Base-by-base conservation (phyloP, 2,888 invertebrate species). In the Tryphoninae sp. region DNA sequence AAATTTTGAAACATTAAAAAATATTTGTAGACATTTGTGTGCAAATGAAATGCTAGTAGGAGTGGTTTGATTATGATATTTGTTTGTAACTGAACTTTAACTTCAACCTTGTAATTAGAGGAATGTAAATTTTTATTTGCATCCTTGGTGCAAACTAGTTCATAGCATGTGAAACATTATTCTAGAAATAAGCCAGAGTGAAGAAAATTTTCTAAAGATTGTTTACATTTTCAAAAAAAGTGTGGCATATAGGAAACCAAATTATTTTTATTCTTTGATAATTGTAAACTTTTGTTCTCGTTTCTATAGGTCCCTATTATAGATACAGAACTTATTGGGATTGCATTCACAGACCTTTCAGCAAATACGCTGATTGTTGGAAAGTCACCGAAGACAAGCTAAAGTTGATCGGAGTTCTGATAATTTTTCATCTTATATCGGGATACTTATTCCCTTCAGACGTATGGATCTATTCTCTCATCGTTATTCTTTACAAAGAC, bases 311-410 rank as follows among this genome's bases (percentile, higher is more conserved):
- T 78, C 99, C 99, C 0, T 99, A 98, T 91, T 98, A 96, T 92
- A 95, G 97, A 68, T 99, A 97, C 90, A 94, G 96, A 87, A 97
- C 97, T 8, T 98, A 96, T 89, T 93, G 94, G 89, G 98, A 98
- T 90, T 96, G 95, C 91, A 94, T 96, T 86, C 91, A 94, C 62
- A 92, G 94, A 82, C 95, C 96, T 2, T 96, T 95, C 88, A 93
- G 94, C 82, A 93, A 94, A 87, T 93, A 94, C 91, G 95, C 94
- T 0, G 93, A 95, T 82, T 95, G 94, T 86, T 92, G 93, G 86
- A 92, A 92, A 19, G 93, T 94, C 45, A 95, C 96, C 0, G 89
- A 95, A 2, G 92, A 94, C 72, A 96, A 96, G 89, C 89, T 97
- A 2, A 95, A 94, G 86, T 94, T 93, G 87, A 94, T 96, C 1